These are phyloP conservation scores for Saturnia japonica DNA, from an alignment of 2,888 invertebrate genomes.

Conservation along the genomic window DNA sequence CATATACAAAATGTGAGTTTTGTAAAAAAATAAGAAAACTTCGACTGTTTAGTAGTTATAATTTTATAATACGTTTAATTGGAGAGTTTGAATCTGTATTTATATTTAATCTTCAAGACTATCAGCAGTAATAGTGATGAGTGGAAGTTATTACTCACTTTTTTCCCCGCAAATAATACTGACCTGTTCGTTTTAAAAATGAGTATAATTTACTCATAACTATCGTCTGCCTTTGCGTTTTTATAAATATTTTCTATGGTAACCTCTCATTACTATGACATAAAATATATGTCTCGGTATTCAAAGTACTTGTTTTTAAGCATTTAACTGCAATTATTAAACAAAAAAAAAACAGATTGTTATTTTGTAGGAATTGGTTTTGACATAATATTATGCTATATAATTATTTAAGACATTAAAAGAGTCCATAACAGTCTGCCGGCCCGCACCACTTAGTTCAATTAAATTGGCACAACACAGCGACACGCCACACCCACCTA, in stretches of 20 bases:
- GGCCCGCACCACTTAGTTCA: slow-evolving; percentile 1
- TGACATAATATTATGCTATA: slow-evolving; percentile 13
- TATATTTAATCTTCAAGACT: background rate
- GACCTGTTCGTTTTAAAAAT: background rate
- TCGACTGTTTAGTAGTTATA: background rate
- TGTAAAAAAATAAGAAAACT: too few species aligned
- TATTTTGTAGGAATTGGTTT: background rate
- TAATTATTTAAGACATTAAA: slow-evolving; percentile 4
- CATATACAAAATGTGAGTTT: background rate
- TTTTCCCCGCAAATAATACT: background rate
- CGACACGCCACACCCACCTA: slow-evolving; percentile 36
- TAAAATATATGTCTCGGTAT: background rate
- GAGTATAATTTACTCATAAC: too few species aligned
- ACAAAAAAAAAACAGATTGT: background rate
- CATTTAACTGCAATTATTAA: background rate
- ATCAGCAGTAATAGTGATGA: background rate
- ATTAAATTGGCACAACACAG: slow-evolving; percentile 32
- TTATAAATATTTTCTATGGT: background rate
- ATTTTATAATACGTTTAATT: background rate
- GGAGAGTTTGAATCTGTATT: background rate
- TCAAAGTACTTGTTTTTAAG: background rate
- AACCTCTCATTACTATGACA: background rate
- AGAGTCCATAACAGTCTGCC: slow-evolving; percentile 10
- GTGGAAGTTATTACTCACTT: background rate
- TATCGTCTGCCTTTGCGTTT: background rate